Evolutionary conservation across 2,888 invertebrate species (phyloP), one percentile per base, ranked within the genome.

Genomic region (Watsonalla binaria): DNA sequence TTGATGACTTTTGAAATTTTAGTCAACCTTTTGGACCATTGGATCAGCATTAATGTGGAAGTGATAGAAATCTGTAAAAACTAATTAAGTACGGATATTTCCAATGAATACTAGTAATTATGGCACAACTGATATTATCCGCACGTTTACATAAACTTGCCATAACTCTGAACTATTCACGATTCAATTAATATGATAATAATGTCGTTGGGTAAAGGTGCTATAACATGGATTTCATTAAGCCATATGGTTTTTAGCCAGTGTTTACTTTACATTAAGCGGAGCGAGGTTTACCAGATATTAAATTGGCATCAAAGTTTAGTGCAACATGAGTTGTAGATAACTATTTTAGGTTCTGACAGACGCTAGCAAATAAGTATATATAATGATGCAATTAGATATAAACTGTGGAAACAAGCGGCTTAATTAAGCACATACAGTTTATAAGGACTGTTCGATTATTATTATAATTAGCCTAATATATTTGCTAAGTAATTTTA

Each of bases 131-230:
- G 57, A 61, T 58, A 65, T 61, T 65, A 65, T 57, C 51, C 14
- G 56, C 61, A 51, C 61, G 60, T 66, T 66, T 55, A 68, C 60
- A 62, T 70, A 56, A 60, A 63, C 63, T 61, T 58, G 53, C 56
- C 54, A 57, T 62, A 55, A 51, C 45, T 54, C 56, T 55, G 46
- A 53, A 54, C 47, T 56, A 60, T 62, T 63, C 34, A 58, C 57
- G 54, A 47, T 59, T 46, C 61, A 52, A 69, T 69, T 65, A 56
- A 62, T 62, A 72, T 68, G 61, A 60, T 66, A 70, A 70, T 65
- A 70, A 70, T 65, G 35, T 59, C 54, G 54, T 45, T 54, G 60
- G 52, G 42, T 62, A 33, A 54, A 59, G 58, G 60, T 63, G 65
- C 54, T 65, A 66, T 59, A 24, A 24, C 53, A 52, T 57, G 51